Base-by-base conservation (phyloP, 2,797 vertebrate species). In the Eidolon dupreanum region DNA sequence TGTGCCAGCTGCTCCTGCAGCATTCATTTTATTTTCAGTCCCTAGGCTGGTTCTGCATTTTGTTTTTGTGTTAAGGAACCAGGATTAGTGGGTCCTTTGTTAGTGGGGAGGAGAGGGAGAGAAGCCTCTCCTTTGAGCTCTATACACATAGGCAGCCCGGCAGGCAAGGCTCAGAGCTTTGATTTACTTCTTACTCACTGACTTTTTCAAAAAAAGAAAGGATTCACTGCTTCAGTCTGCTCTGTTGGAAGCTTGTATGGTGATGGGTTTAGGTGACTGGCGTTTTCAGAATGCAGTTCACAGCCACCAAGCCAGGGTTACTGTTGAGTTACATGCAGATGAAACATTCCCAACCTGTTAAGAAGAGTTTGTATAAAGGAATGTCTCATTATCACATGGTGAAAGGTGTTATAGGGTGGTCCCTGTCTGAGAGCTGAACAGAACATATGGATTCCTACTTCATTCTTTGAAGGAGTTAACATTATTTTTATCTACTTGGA, bases 61-160 rank as follows among this genome's bases (percentile, higher is more conserved):
- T 88, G 90, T 77, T 96, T 96, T 88, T 88, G 53, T 73, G 46
- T 31, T 88, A 91, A 38, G 55, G 79, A 92, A 63, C 82, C 66
- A 10, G 95, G 85, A 94, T 96, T 93, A 95, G 92, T 63, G 79
- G 28, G 78, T 79, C 71, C 94, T 96, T 96, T 91, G 86, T 96
- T 84, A 92, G 78, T 24, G 66, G 81, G 0, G 15, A 51, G 53
- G 55, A 53, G 26, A 65, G 78, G 68, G 41, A 70, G 20, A 43
- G 71, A 43, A 74, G 38, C 22, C 9, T 86, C 70, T 61, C 77
- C 38, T 74, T 61, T 63, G 78, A 73, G 85, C n/a, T 41, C 57
- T 10, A 2, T 1, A 36, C 10, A 70, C 77, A 57, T 1, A 3
- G 70, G 46, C 77, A 83, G 57, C 33, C 75, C 43, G 33, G 22